Evolutionary conservation across 2,797 vertebrate genomes (phyloP), one percentile per base, ranked within the genome.

Genomic region (Carapus acus): DNA sequence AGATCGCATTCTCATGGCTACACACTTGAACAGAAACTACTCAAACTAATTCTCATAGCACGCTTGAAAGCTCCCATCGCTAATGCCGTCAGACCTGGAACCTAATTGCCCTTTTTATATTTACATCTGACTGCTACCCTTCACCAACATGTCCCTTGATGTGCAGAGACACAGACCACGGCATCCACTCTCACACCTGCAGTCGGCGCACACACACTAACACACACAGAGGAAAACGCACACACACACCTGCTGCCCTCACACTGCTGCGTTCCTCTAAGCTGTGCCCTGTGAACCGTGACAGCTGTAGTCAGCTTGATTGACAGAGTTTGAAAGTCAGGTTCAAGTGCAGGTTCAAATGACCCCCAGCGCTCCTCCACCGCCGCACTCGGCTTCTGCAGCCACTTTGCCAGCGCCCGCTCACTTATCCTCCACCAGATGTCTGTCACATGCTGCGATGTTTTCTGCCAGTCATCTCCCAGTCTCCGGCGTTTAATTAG

Each of bases 401-500:
- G 18, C 23, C 4, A 33, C 58, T 65, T 57, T 60, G 62, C 72
- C 45, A 50, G 21, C 20, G 50, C 55, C 74, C 47, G 65, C 60
- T 77, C 63, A 63, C 78, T 77, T 73, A 67, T 79, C 74, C 64
- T 74, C 54, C 61, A 67, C 73, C 80, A 83, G 81, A 84, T 82
- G 80, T 81, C 76, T 85, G 84, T 88, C 86, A 81, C 78, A 77
- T 51, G 62, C 54, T 47, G 74, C 62, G 11, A 73, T 82, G 83
- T 85, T 82, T 75, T 60, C 75, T 86, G 86, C 77, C 87, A 85
- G 74, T 88, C 81, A 84, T 82, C 69, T 66, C 62, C 47, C 44
- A 33, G 63, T 77, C 81, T 81, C 78, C 67, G 22, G 75, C 72
- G 62, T 83, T 86, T 86, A 86, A 88, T 87, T 86, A 85, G 83